Evolutionary conservation across 2,113 vertebrate genomes (phyloP).

Genomic region (Stegostoma tigrinum): DNA sequence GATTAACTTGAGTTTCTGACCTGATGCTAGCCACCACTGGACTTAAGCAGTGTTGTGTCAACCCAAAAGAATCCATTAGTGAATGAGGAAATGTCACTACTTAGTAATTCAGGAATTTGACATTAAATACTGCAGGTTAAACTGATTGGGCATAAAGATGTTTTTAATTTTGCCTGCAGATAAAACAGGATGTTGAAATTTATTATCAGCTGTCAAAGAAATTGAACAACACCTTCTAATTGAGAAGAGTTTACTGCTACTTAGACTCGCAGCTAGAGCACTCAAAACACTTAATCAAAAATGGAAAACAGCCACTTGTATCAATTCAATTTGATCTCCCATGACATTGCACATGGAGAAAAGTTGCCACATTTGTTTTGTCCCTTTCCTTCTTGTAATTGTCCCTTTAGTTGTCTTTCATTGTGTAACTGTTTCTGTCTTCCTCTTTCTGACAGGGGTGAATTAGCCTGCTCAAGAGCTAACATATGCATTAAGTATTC

Average conservation of each 20-base stretch:
- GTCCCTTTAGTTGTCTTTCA: conserved; percentile 18
- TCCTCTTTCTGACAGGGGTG: neutral
- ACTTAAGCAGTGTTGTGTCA: neutral
- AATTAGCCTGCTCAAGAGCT: conserved; percentile 13
- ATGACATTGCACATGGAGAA: conserved; percentile 1
- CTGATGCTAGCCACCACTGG: neutral
- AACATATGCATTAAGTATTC: conserved; percentile 22
- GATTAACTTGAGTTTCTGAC: neutral
- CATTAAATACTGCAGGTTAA: neutral
- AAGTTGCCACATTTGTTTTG: neutral
- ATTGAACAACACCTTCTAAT: neutral
- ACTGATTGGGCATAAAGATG: neutral
- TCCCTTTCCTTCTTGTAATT: conserved; percentile 4
- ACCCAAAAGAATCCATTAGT: neutral
- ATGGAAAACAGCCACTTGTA: neutral
- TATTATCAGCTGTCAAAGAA: neutral
- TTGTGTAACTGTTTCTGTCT: conserved; percentile 15
- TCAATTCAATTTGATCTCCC: neutral
- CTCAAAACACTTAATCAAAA: neutral
- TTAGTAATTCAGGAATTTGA: neutral
- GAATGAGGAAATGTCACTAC: neutral
- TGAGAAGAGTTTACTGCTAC: neutral
- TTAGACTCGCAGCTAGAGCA: neutral
- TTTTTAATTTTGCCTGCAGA: neutral
- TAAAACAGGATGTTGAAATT: neutral